phyloP scores from a whole-genome alignment of 2,888 invertebrate genomes.

The Pyrrhia umbra region DNA sequence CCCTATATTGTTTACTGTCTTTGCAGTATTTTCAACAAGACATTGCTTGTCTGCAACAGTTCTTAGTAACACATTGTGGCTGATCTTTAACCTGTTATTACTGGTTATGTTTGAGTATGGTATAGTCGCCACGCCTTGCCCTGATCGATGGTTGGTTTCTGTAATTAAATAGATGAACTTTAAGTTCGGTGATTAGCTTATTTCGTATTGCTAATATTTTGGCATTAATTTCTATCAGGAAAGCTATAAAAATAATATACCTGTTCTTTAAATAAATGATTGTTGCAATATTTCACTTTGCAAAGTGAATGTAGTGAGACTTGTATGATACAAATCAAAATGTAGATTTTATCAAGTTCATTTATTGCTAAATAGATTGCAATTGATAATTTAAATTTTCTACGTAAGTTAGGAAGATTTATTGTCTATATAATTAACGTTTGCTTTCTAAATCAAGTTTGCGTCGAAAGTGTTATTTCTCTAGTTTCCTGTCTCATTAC shows the following conservation, averaged over 20 bases:
- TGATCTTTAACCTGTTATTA: constrained; percentile 65
- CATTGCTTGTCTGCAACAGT: constrained; percentile 27
- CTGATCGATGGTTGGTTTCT: constrained; percentile 71
- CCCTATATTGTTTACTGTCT: constrained; percentile 14
- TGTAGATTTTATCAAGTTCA: constrained; percentile 23
- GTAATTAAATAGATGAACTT: constrained; percentile 61
- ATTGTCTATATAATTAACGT: constrained; percentile 30
- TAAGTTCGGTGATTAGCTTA: constrained; percentile 38
- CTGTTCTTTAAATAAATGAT: not conserved
- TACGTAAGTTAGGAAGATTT: constrained; percentile 50
- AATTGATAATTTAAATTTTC: constrained; percentile 33
- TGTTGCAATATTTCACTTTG: not conserved
- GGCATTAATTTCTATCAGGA: not conserved
- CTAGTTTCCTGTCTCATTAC: constrained; percentile 60
- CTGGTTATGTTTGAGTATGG: constrained; percentile 33
- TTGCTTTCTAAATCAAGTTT: constrained; percentile 61
- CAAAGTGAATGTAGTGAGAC: constrained; percentile 16
- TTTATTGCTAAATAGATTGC: constrained; percentile 37
- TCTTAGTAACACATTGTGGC: constrained; percentile 42
- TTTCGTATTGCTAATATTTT: constrained; percentile 7
- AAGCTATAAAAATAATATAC: not conserved
- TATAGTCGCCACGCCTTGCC: constrained; percentile 68
- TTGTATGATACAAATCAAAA: not conserved
- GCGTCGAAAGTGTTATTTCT: constrained; percentile 64
- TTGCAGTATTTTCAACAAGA: constrained; percentile 34